A percentile compares a stretch with the other conserved stretches of the same genome.
phyloP scores from a whole-genome alignment of 2,113 vertebrate species.

The Perccottus glenii region DNA sequence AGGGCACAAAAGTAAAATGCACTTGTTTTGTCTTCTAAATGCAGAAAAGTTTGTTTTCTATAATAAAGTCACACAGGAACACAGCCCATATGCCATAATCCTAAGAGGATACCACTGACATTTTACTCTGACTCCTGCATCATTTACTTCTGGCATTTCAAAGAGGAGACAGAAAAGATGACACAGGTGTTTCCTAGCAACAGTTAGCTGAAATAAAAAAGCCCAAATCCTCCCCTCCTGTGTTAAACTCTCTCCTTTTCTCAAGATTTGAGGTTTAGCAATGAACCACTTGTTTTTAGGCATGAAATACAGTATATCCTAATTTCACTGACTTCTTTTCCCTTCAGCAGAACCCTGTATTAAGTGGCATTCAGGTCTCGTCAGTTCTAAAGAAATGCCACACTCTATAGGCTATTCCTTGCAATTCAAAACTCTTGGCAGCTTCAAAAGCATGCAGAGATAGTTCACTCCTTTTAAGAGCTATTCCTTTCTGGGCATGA shows the following conservation, averaged over 20 bases:
- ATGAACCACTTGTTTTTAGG: constrained; percentile 77
- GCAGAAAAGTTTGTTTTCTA: neutral
- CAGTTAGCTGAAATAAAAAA: constrained; percentile 62
- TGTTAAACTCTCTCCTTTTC: constrained; percentile 50
- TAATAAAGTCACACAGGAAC: constrained; percentile 48
- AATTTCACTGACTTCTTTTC: constrained; percentile 21
- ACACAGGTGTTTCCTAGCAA: constrained; percentile 86
- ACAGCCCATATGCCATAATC: constrained; percentile 49
- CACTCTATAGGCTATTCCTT: constrained; percentile 20
- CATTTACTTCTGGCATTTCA: constrained; percentile 68
- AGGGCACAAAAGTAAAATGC: too few relatives aligned
- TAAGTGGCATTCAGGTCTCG: constrained; percentile 59
- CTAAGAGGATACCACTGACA: constrained; percentile 53
- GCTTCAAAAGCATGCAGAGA: constrained; percentile 4
- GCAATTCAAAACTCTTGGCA: constrained; percentile 22
- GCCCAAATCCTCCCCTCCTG: neutral
- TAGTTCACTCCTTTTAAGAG: constrained; percentile 38
- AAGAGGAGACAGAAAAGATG: constrained; percentile 61
- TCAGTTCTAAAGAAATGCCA: constrained; percentile 43
- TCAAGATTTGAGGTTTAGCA: constrained; percentile 72
- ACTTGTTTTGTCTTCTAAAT: neutral
- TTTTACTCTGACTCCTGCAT: constrained; percentile 64
- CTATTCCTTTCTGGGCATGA: constrained; percentile 14
- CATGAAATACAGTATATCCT: constrained; percentile 73
- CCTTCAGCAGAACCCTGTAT: constrained; percentile 33